Evolutionary conservation across 1,140 invertebrate species (phyloP), one percentile per base, ranked within the genome.

Genomic region (Euwallacea fornicatus): DNA sequence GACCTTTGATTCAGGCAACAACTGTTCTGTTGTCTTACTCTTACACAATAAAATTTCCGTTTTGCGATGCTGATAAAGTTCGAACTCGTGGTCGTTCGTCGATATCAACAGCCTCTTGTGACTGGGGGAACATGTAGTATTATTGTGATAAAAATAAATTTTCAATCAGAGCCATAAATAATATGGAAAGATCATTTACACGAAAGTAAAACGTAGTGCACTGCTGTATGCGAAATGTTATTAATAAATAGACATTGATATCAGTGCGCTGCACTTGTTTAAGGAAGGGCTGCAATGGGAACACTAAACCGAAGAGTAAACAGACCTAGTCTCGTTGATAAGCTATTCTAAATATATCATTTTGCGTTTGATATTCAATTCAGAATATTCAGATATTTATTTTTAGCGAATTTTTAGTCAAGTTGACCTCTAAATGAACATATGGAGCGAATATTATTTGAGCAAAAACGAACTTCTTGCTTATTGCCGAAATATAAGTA

Each of bases 11-110:
- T 50, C 9, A 50, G 6, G 9, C 46, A 50, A 50, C 46, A 6
- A 50, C 46, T 50, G 9, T 50, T 50, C 21, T 33, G 21, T 33
- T 33, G 21, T 33, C 21, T 33, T 33, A 33, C 21, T 43, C 42
- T 61, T 61, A 42, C 59, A 61, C 21, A 43, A 42, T n/a, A 61
- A 61, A 43, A 61, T 43, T 61, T 61, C 42, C 59, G 59, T 61
- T 61, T 61, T 41, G 43, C 21, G n/a, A 7, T 7, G 21, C 42
- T 61, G 59, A 61, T 61, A 61, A 43, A 42, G 10, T 43, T 43
- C 42, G 42, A 61, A 21, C 59, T 61, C 59, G 42, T 61, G 59
- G 10, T 16, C 55, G 15, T 61, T 56, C 11, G 54, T 15, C 8
- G n/a, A 2, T 21, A 56, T 56, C 11, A 8, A 56, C 54, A 56